Evolutionary conservation across 2,888 invertebrate genomes (phyloP).

Genomic region (Yponomeuta sedellus): DNA sequence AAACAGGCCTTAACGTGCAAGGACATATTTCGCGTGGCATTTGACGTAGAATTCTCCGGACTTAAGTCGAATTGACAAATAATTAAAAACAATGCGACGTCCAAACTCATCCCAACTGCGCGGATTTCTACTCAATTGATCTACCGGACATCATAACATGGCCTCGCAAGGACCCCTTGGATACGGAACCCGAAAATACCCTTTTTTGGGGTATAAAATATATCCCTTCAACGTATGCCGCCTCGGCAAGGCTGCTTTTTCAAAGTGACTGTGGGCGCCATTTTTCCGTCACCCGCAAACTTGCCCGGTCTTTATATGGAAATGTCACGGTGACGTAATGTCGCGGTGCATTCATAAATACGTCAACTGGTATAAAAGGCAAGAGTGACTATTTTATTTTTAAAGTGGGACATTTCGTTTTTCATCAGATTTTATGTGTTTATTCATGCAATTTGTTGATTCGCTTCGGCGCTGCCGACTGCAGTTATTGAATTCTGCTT

Average conservation of each 20-base stretch:
- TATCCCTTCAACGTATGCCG: background rate
- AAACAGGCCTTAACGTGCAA: too few species aligned
- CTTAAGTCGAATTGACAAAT: too few species aligned
- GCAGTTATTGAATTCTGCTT: background rate
- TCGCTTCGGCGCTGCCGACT: background rate
- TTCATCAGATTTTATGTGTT: background rate
- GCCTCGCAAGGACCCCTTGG: background rate
- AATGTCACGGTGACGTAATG: slow-evolving; percentile 29
- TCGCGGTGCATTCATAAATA: slow-evolving; percentile 19
- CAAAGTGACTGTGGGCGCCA: background rate
- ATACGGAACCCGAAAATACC: background rate
- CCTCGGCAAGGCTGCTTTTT: background rate
- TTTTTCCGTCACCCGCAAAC: slow-evolving; percentile 3
- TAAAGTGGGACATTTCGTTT: background rate
- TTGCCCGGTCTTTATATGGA: slow-evolving; percentile 26
- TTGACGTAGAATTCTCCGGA: too few species aligned
- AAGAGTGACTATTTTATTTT: background rate
- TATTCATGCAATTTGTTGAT: background rate
- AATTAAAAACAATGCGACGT: too few species aligned
- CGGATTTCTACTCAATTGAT: too few species aligned
- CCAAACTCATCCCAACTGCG: too few species aligned
- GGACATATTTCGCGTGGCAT: too few species aligned
- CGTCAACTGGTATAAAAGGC: background rate
- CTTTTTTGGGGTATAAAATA: too few species aligned
- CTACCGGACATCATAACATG: too few species aligned